Conservation (phyloP, 2,113 vertebrate species). For the Lepus americanus region DNA sequence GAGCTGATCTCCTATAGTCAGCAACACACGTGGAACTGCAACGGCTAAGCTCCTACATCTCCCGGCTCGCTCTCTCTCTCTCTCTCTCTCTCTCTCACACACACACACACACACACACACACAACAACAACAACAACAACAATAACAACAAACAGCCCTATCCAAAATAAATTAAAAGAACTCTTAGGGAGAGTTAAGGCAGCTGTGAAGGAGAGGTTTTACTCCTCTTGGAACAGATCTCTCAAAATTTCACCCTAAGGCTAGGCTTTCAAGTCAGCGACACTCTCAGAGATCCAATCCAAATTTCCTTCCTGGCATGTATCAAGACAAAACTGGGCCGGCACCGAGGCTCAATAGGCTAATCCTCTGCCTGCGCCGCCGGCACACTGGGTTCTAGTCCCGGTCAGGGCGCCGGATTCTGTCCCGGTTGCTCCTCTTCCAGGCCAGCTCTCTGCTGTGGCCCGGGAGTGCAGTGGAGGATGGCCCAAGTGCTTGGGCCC, state of each 20-base stretch:
- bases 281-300: background rate
- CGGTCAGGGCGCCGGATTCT: too few species aligned
- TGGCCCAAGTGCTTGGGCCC: too few species aligned
- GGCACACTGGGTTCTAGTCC: too few species aligned
- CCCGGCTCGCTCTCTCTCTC: too few species aligned
- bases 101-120: too few species aligned
- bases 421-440: too few species aligned
- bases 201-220: background rate
- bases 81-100: too few species aligned
- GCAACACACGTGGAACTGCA: background rate
- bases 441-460: too few species aligned
- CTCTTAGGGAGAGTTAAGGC: background rate
- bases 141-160: background rate
- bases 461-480: too few species aligned
- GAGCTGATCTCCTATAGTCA: background rate
- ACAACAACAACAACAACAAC: background rate
- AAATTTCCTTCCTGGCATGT: background rate
- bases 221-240: background rate
- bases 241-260: background rate
- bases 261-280: background rate
- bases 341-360: too few species aligned
- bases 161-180: constrained; percentile 16
- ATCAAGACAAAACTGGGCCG: background rate
- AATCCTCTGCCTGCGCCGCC: too few species aligned
- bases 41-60: background rate